Base-by-base conservation (phyloP, 2,113 vertebrate species). In the Notiomystis cincta region DNA sequence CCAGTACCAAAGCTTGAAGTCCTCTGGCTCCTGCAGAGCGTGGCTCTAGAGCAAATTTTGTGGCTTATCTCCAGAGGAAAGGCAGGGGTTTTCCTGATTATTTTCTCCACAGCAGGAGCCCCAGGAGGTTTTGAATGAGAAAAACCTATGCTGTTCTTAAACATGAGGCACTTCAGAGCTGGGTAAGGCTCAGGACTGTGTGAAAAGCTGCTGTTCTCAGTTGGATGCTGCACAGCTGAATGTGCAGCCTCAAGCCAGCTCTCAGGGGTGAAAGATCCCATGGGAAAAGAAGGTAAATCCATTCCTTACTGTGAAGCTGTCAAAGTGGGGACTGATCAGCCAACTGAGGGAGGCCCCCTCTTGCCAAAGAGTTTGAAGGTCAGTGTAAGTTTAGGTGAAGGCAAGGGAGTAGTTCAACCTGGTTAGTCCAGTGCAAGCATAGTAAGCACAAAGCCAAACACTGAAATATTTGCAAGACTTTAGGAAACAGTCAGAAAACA, bases 261-360 rank as follows among this genome's bases (percentile, higher is more conserved):
- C 48, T 69, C 66, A 7, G 10, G 61, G 50, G 9, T 13, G 21
- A 47, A 70, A 69, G 18, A 37, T 65, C 21, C 14, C 23, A 12
- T 0, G 2, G 58, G 44, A 50, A 58, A 77, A 67, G 22, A 38
- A 56, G 33, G 15, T 6, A 27, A 77, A 83, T 45, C 31, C 19
- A 16, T 44, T 70, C 40, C 54, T 70, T 56, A 16, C 11, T 4
- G 20, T 6, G 27, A 14, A 66, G 25, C 35, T 35, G 8, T 21
- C 3, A 1, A 54, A 65, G 33, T 11, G 21, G 22, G 11, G 31
- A 38, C 15, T 67, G 0, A 1, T 4, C 38, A 72, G 21, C 31
- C 38, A 47, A 5, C 14, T 42, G 27, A 7, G 16, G 8, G 31
- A 45, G 15, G 30, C 3, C 18, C 45, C 61, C 10, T 6, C 35